Evolutionary conservation across 2,888 invertebrate species (phyloP).

Genomic region (Patella caerulea): DNA sequence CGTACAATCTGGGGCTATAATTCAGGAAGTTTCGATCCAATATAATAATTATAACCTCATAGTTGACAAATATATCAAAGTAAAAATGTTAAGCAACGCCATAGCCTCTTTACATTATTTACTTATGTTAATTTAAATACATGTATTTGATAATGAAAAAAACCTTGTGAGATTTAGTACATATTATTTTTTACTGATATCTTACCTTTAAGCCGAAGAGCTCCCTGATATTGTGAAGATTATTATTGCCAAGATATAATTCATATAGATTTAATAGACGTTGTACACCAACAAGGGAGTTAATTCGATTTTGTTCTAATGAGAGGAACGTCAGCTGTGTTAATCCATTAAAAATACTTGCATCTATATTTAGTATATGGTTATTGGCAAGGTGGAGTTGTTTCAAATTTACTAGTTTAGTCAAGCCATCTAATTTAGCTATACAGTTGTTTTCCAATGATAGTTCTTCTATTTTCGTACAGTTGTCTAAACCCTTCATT

Average conservation of each 20-base stretch:
- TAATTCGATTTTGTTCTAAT: constrained; percentile 66
- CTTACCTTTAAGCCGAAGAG: constrained; percentile 69
- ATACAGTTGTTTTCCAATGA: constrained; percentile 69
- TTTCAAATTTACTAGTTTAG: constrained; percentile 57
- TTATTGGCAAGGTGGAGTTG: constrained; percentile 67
- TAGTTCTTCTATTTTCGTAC: constrained; percentile 67
- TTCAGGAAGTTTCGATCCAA: too few species aligned
- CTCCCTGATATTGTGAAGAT: constrained; percentile 66
- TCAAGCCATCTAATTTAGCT: constrained; percentile 60
- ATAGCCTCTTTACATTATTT: too few species aligned
- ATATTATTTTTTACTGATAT: too few species aligned
- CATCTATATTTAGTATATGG: constrained; percentile 63
- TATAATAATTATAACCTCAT: too few species aligned
- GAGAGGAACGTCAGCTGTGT: constrained; percentile 62
- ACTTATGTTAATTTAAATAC: too few species aligned
- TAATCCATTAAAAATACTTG: constrained; percentile 54
- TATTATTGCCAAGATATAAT: constrained; percentile 70
- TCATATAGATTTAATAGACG: constrained; percentile 61
- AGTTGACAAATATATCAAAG: too few species aligned
- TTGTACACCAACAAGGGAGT: constrained; percentile 62
- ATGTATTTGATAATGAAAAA: not conserved
- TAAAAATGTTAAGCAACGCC: too few species aligned
- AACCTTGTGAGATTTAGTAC: not conserved
- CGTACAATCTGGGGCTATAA: too few species aligned
- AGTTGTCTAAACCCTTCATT: constrained; percentile 66